Evolutionary conservation across 2,888 invertebrate genomes (phyloP).

Genomic region (Oithona nana): DNA sequence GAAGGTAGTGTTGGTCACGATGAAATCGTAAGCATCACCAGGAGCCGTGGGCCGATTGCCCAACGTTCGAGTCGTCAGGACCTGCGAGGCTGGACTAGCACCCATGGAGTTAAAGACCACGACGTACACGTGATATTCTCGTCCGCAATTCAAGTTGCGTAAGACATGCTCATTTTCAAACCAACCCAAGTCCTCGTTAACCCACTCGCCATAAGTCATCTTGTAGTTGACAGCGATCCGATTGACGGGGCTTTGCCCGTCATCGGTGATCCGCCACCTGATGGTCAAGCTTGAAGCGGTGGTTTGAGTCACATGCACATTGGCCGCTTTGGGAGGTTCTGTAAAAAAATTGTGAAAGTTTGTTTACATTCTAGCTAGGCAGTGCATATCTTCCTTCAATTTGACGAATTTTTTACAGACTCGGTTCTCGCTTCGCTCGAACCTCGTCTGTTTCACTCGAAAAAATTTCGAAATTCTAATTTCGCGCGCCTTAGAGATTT

Average conservation of each 20-base stretch:
- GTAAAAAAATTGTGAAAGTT: conserved; percentile 33
- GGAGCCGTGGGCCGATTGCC: conserved; percentile 20
- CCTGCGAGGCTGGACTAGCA: conserved; percentile 19
- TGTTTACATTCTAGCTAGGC: too few relatives aligned
- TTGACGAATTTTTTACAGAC: too few relatives aligned
- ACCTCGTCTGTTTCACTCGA: too few relatives aligned
- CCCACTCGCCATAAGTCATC: conserved; percentile 11
- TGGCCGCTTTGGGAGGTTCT: conserved; percentile 70
- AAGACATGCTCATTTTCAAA: background rate
- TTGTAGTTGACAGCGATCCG: background rate
- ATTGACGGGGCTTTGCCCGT: conserved; percentile 49
- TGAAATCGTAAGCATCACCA: conserved; percentile 2
- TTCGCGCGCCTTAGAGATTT: too few relatives aligned
- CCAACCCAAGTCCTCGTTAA: background rate
- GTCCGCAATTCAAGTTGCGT: background rate
- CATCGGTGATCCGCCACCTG: conserved; percentile 59
- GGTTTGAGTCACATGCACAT: conserved; percentile 55
- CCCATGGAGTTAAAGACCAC: background rate
- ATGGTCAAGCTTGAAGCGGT: conserved; percentile 63
- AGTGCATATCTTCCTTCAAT: too few relatives aligned
- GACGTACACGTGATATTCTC: conserved; percentile 4
- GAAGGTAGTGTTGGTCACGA: conserved; percentile 63
- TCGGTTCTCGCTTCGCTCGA: too few relatives aligned
- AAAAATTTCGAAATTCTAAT: too few relatives aligned
- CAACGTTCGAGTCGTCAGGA: conserved; percentile 20